A percentile compares a stretch with the other conserved stretches of the same genome.
Evolutionary conservation across 2,888 invertebrate genomes (phyloP).

Genomic region (Heliconius hortense): DNA sequence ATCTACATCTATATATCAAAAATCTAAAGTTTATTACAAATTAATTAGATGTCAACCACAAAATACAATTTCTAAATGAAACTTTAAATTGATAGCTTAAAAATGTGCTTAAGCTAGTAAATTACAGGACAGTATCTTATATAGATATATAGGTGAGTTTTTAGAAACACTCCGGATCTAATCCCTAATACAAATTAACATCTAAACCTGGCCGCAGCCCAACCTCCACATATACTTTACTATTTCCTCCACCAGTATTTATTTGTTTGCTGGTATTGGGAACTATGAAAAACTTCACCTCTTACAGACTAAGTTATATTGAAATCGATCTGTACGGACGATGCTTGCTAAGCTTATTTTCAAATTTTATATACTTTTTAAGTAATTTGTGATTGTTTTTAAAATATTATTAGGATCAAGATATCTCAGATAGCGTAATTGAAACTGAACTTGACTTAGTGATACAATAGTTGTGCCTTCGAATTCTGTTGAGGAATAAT

Average conservation of each 20-base stretch:
- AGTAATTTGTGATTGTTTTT: conserved; percentile 1
- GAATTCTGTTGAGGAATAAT: too few relatives aligned
- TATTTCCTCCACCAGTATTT: conserved; percentile 22
- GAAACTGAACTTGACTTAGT: background rate
- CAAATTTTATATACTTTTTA: background rate
- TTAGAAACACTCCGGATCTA: conserved; percentile 16
- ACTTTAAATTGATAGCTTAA: too few relatives aligned
- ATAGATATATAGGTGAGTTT: background rate
- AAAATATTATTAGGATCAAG: background rate
- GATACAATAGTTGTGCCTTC: too few relatives aligned
- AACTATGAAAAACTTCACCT: conserved; percentile 25
- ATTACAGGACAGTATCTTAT: background rate
- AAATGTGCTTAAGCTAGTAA: conserved; percentile 3
- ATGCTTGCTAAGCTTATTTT: conserved; percentile 15
- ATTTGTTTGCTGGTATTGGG: conserved; percentile 8
- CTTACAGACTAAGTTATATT: conserved; percentile 26
- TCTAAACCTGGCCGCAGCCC: conserved; percentile 23
- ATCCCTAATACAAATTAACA: conserved; percentile 29
- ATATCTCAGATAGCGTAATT: background rate
- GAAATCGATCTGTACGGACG: conserved; percentile 24
- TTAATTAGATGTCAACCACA: background rate
- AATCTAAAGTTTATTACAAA: background rate
- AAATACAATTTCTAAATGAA: too few relatives aligned
- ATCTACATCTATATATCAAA: too few relatives aligned
- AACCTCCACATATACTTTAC: conserved; percentile 19